Conservation (phyloP, 2,797 vertebrate species). For the Knipowitschia caucasica region DNA sequence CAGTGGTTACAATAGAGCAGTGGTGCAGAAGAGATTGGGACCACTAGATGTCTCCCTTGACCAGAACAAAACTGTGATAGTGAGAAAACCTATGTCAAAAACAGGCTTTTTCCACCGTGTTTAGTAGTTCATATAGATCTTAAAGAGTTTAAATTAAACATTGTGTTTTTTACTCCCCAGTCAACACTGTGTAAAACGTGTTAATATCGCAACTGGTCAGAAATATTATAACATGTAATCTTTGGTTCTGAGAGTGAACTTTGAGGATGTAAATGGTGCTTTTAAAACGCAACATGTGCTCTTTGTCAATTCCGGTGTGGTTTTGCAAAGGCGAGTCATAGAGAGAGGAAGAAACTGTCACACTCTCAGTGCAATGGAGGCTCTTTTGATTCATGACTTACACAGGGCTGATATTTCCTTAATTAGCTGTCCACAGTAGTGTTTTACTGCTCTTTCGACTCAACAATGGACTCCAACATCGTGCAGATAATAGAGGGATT, state of each 20-base stretch:
- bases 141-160: not conserved
- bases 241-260: not conserved
- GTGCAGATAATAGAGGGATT: slow-evolving; percentile 80
- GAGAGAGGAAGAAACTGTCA: slow-evolving; percentile 65
- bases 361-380: slow-evolving; percentile 55
- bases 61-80: slow-evolving; percentile 2
- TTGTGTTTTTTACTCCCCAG: no score
- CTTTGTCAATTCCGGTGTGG: slow-evolving; percentile 74
- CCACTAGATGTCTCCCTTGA: slow-evolving; percentile 49
- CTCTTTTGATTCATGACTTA: slow-evolving; percentile 32
- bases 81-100: not conserved
- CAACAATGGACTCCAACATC: slow-evolving; percentile 71
- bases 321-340: slow-evolving; percentile 65
- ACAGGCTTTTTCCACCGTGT: not conserved
- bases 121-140: no score
- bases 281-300: slow-evolving; percentile 45
- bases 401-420: slow-evolving; percentile 24
- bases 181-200: no score
- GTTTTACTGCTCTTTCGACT: slow-evolving; percentile 26
- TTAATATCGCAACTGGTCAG: no score
- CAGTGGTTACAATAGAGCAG: not conserved
- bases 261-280: slow-evolving; percentile 21
- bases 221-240: no score
- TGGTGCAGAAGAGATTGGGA: not conserved
- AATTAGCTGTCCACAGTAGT: slow-evolving; percentile 38